Conservation (phyloP, 2,888 invertebrate genomes). For the Scaptomyza polygonia region DNA sequence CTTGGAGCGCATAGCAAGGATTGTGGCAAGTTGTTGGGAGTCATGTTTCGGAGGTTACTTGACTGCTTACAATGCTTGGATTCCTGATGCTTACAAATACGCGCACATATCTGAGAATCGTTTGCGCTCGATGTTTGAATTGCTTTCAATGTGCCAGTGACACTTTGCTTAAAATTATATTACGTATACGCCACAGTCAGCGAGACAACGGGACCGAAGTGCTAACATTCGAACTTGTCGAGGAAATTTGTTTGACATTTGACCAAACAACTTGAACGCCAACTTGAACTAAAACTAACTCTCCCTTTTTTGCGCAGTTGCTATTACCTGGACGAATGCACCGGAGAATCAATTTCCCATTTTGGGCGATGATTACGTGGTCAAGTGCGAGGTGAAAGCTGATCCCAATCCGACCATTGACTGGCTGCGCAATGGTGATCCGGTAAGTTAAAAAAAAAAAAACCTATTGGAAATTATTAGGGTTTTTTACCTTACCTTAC, state of each 20-base stretch:
- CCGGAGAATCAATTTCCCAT: conserved; percentile 93
- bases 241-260: conserved; percentile 27
- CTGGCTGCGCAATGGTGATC: conserved; percentile 92
- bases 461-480: neutral
- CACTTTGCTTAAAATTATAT: conserved; percentile 64
- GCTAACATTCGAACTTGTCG: conserved; percentile 5
- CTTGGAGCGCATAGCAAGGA: conserved; percentile 37
- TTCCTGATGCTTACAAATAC: conserved; percentile 44
- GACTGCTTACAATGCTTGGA: conserved; percentile 6
- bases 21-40: conserved; percentile 30
- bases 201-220: neutral
- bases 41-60: conserved; percentile 20
- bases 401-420: conserved; percentile 93
- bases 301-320: conserved; percentile 86
- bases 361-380: conserved; percentile 89
- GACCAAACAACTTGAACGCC: conserved; percentile 5
- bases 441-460: conserved; percentile 84
- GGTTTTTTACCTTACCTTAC: no score
- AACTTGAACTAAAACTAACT: conserved; percentile 1
- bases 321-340: conserved; percentile 94
- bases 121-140: conserved; percentile 53
- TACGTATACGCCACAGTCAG: conserved; percentile 47
- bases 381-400: conserved; percentile 93
- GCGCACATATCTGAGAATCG: conserved; percentile 55
- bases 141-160: conserved; percentile 50